Conservation (phyloP, 1,140 invertebrate species). For the Lepidurus packardi region DNA sequence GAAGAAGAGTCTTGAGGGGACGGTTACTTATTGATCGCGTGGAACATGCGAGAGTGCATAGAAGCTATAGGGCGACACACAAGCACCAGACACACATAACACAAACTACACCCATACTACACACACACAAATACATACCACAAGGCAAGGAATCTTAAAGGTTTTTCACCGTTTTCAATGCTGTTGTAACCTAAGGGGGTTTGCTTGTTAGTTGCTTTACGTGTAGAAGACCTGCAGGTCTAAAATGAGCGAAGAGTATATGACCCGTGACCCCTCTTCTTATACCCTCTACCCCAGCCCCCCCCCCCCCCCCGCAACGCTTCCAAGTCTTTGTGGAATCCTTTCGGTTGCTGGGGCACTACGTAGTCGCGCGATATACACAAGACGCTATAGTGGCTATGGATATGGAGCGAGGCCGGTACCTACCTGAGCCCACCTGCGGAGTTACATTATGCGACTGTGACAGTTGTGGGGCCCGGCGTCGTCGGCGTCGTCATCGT, state of each 20-base stretch:
- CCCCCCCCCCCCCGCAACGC: no score
- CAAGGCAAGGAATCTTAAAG: no score
- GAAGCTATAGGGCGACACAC: slow-evolving; percentile 10
- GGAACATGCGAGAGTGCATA: not conserved
- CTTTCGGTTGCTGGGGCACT: no score
- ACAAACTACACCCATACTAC: not conserved
- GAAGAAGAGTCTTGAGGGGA: not conserved
- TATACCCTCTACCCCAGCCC: no score
- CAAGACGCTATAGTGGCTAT: not conserved
- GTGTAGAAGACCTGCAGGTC: no score
- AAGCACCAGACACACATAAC: not conserved
- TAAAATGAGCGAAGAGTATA: no score
- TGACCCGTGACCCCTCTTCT: no score
- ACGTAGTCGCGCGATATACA: no score
- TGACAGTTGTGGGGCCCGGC: not conserved
- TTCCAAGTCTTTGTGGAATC: no score
- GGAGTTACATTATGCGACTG: slow-evolving; percentile 4
- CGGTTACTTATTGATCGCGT: slow-evolving; percentile 10
- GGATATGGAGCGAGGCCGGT: not conserved
- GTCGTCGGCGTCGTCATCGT: not conserved
- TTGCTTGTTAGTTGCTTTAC: not conserved
- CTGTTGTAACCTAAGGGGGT: not conserved
- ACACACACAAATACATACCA: not conserved
- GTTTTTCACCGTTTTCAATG: no score
- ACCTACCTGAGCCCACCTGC: slow-evolving; percentile 18